Conservation (phyloP, 2,888 invertebrate species). For the Cantharis nigra region DNA sequence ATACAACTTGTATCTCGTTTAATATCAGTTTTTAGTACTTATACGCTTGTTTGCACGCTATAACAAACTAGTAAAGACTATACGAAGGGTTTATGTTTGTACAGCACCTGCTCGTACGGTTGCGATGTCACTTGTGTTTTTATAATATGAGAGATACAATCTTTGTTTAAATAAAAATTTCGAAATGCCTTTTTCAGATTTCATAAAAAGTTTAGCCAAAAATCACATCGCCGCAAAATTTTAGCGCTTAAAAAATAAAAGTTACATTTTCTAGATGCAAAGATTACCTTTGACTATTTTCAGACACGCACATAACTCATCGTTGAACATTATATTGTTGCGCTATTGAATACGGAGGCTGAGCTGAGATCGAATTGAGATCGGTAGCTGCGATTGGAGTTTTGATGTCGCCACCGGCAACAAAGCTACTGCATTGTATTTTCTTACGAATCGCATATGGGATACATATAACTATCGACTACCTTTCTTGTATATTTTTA, state of each 20-base stretch:
- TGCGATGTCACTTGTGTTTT: slow-evolving; percentile 1
- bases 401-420: slow-evolving; percentile 48
- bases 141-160: background rate
- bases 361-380: slow-evolving; percentile 47
- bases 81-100: slow-evolving; percentile 3
- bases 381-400: slow-evolving; percentile 49
- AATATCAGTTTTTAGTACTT: slow-evolving; percentile 4
- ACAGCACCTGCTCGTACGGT: background rate
- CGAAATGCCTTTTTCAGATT: background rate
- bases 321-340: slow-evolving; percentile 51
- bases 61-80: slow-evolving; percentile 5
- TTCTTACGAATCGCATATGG: slow-evolving; percentile 33
- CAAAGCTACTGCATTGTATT: slow-evolving; percentile 36
- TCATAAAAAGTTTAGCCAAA: background rate
- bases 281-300: slow-evolving; percentile 29
- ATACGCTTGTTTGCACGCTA: slow-evolving; percentile 3
- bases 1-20: slow-evolving; percentile 4
- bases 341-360: slow-evolving; percentile 46
- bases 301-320: slow-evolving; percentile 47
- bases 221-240: background rate
- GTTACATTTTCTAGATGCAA: background rate
- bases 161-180: background rate
- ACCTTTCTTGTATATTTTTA: slow-evolving; percentile 18
- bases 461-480: slow-evolving; percentile 22
- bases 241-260: background rate